Base-by-base conservation (phyloP, 30 jellyfish, hydroid and myxozoan species). In the Haliclystus octoradiatus region DNA sequence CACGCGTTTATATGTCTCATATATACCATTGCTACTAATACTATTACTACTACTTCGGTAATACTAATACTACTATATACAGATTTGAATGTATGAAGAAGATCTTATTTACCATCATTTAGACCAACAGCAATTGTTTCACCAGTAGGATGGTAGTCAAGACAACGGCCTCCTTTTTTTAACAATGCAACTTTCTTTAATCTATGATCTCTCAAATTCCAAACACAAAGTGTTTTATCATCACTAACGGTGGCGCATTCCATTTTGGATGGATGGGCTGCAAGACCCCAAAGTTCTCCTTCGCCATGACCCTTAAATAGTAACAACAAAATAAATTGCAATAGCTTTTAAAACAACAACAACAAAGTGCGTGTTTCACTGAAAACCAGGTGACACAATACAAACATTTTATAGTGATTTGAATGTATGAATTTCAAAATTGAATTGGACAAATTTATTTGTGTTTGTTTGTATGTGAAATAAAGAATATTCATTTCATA, bases 211-310 rank as follows among this genome's bases (percentile, higher is more conserved):
- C 31, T 73, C 31, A 78, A 34, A 69, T 69, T 79, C 96, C 96
- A 86, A 4, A 86, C 74, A 27, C 96, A 74, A n/a, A 86, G 70
- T 2, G 96, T 73, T 51, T 72, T 75, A 63, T 86, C 96, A 62
- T 86, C 96, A 66, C 96, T 86, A 31, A 86, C 94, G 2, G 96
- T 86, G 29, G 96, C 96, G 31, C 96, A 86, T 60, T 86, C 96
- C 28, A 85, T 80, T 31, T 73, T 92, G 51, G 66, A 79, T 19
- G 96, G 96, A 62, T 86, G 96, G 30, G 75, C 86, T 0, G 96
- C 96, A 25, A 86, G 49, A 13, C 96, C 96, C 96, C 96, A 86
- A 27, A 86, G 86, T 73, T 86, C 96, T 2, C 96, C 96, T 74
- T 86, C 96, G 25, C 96, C 96, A 49, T 86, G 96, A 0, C 96